These are phyloP conservation scores for Oenanthe melanoleuca DNA, from an alignment of 2,113 vertebrate species.

Conservation along the genomic window DNA sequence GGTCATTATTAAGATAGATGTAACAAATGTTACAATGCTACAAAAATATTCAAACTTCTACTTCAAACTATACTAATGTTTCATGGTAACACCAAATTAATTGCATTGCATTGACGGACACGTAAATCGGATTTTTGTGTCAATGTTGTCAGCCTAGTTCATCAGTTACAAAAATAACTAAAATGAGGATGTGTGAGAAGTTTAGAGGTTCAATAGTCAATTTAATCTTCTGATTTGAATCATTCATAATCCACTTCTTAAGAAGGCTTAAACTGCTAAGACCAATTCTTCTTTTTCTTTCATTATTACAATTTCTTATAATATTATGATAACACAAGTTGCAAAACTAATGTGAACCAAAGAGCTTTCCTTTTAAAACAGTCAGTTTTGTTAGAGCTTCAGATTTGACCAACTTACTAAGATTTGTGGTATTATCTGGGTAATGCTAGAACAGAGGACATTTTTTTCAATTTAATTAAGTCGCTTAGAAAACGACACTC, in stretches of 20 bases:
- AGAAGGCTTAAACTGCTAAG: background rate
- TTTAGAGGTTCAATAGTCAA: background rate
- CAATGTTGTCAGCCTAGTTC: background rate
- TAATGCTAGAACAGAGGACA: background rate
- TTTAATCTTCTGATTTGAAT: constrained; percentile 24
- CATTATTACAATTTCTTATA: background rate
- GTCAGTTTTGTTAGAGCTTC: background rate
- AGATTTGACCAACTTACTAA: background rate
- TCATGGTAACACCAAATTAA: constrained; percentile 26
- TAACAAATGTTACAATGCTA: background rate
- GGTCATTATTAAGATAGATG: background rate
- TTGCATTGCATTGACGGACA: constrained; percentile 25
- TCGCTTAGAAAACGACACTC: background rate
- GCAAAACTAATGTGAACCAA: background rate
- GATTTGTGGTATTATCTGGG: background rate
- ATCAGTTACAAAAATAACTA: constrained; percentile 8
- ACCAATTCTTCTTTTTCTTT: background rate
- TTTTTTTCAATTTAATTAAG: background rate
- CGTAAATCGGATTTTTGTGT: background rate
- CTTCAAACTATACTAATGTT: background rate
- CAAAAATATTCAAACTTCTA: background rate
- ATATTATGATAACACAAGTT: background rate
- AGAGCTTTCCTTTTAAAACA: background rate
- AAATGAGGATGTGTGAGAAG: constrained; percentile 34
- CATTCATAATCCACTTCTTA: constrained; percentile 1